Evolutionary conservation across 1,140 invertebrate genomes (phyloP), one percentile per base, ranked within the genome.

Genomic region (Drosophila mauritiana): DNA sequence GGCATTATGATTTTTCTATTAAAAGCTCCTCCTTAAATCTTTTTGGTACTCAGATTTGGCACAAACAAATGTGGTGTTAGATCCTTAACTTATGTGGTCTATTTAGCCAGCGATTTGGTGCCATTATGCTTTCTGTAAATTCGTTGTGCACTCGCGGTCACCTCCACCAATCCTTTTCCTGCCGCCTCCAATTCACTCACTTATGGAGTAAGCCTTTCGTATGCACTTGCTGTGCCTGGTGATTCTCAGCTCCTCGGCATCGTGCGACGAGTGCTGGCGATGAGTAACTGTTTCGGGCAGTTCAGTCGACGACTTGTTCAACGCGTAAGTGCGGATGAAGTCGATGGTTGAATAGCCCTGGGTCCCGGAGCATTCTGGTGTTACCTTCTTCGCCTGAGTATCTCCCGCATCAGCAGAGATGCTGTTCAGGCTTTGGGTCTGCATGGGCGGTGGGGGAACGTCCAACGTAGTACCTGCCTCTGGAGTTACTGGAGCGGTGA

Each of bases 261-360:
- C 94, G 27, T 82, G 63, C 22, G 39, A 13, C 39, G 76, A 40
- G 37, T 77, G 78, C 40, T 72, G 82, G 2, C 68, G 79, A 13
- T 78, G 73, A 93, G 55, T 94, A 90, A 12, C 94, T 93, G 59
- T 93, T 80, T 79, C 93, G 2, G 62, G 61, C 25, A 68, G 42
- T 8, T 64, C 82, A 3, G 73, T 94, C 93, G 73, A 94, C 89
- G 59, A 94, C 94, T 85, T 95, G 93, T 95, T 96, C n/a, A 98
- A 93, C 13, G 97, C 97, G 31, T 95, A 96, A 1, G 98, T 98
- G 92, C 97, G 97, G 82, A 98, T 96, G 92, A 98, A 98, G 93
- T 99, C 98, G 62, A 99, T 99, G 0, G 96, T 97, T 10, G 97
- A 97, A 86, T 98, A 99, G 48, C 97, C 96, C 15, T 81, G 77